Evolutionary conservation across 2,888 invertebrate genomes (phyloP).

Genomic region (Drosophila mulleri): DNA sequence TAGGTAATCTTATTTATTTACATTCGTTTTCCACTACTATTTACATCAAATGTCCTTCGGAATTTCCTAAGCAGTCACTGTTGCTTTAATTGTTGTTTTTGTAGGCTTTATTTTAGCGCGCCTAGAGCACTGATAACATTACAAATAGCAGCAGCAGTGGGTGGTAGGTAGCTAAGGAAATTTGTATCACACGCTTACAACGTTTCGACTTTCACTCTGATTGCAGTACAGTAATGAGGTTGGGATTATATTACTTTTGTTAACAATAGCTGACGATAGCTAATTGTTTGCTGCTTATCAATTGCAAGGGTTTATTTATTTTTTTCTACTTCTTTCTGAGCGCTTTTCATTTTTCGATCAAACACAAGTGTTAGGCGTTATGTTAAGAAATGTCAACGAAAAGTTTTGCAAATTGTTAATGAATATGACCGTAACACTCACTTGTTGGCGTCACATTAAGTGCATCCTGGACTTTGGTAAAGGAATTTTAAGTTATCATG

Average conservation of each 20-base stretch:
- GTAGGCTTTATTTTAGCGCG: slow-evolving; percentile 67
- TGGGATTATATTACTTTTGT: neutral
- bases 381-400: slow-evolving; percentile 34
- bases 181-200: slow-evolving; percentile 35
- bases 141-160: slow-evolving; percentile 41
- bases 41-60: slow-evolving; percentile 58
- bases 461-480: slow-evolving; percentile 9
- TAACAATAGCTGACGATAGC: neutral
- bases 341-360: slow-evolving; percentile 29
- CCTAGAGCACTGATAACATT: slow-evolving; percentile 68
- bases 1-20: slow-evolving; percentile 40
- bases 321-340: slow-evolving; percentile 14
- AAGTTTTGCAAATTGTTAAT: neutral
- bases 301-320: slow-evolving; percentile 34
- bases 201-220: slow-evolving; percentile 28
- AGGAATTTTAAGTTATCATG: slow-evolving; percentile 10
- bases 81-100: slow-evolving; percentile 25
- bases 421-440: slow-evolving; percentile 22
- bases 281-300: slow-evolving; percentile 1
- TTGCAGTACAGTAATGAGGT: neutral
- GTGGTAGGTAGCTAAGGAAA: slow-evolving; percentile 35
- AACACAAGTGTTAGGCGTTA: slow-evolving; percentile 43
- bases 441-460: slow-evolving; percentile 28
- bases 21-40: slow-evolving; percentile 38
- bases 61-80: slow-evolving; percentile 31